These are phyloP conservation scores for Stegostoma tigrinum DNA, from an alignment of 2,113 vertebrate genomes.

Conservation along the genomic window DNA sequence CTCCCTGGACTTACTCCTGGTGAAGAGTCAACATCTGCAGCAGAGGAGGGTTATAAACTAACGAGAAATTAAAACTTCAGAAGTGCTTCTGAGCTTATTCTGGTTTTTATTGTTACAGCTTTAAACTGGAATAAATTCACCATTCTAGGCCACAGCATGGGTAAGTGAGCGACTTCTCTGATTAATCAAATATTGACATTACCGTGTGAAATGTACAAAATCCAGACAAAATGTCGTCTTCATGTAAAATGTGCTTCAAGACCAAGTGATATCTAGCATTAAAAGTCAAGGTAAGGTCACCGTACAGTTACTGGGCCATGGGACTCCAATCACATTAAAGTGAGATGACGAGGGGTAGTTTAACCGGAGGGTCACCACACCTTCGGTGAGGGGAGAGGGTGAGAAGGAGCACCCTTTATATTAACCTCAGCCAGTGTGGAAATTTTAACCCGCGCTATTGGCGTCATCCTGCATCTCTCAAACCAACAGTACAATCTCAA, in stretches of 20 bases:
- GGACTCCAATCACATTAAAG: no score
- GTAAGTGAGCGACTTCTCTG: conserved; percentile 58
- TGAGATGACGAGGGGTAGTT: no score
- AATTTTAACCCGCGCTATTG: no score
- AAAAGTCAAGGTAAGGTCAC: no score
- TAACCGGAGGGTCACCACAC: no score
- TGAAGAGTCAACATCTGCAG: not conserved
- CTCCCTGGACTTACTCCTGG: not conserved
- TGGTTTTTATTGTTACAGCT: conserved; percentile 55
- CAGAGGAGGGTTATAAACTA: not conserved
- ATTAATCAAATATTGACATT: not conserved
- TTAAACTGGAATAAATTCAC: conserved; percentile 77
- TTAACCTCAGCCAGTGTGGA: no score
- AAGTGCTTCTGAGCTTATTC: not conserved
- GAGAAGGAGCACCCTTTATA: no score
- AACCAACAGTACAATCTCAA: no score
- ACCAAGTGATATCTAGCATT: not conserved
- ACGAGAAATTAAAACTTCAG: not conserved
- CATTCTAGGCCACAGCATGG: conserved; percentile 84
- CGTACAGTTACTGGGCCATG: no score
- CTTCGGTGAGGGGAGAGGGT: no score
- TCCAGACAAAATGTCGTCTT: not conserved
- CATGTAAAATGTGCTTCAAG: not conserved
- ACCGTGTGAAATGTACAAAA: not conserved
- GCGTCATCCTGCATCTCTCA: no score